Evolutionary conservation across 2,797 vertebrate species (phyloP), one percentile per base, ranked within the genome.

Genomic region (Calcarius lapponicus): DNA sequence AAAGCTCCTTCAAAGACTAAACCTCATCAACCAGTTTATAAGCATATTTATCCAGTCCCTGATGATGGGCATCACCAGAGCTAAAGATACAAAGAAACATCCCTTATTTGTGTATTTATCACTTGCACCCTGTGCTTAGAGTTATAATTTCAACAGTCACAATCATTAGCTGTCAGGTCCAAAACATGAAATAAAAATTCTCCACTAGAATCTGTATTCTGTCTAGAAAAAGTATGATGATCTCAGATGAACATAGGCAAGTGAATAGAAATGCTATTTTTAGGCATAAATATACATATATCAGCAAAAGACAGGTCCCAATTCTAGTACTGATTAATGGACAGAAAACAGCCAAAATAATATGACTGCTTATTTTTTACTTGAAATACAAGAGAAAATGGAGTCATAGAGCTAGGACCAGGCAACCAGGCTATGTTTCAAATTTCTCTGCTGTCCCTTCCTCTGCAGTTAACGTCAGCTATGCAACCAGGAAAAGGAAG

Each of bases 331-430:
- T 53, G 25, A 31, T 31, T 24, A 72, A 43, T 0, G 2, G 12
- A 79, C 9, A 7, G 11, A 65, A 85, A 7, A 1, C 0, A 3
- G 4, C 2, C 4, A 1, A 58, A 88, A 78, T 26, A 34, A 25
- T 24, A 53, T 5, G 1, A 38, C 29, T 51, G 5, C 64, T 47
- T 70, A 7, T 24, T 72, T 38, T 7, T 7, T 12, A 62, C 18
- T 4, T 47, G 22, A 93, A 71, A 24, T 65, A 29, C 25, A 50
- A 75, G 34, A 58, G 28, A 18, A 71, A 74, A 79, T 86, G 5
- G 3, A 57, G 18, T 38, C 9, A 29, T 1, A 47, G 32, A 8
- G 1, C 12, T 61, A n/a, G 40, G 28, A 75, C 6, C 24, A 51
- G 20, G 40, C 79, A 75, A 58, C 4, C 7, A 72, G 70, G 10